Evolutionary conservation across 2,888 invertebrate species (phyloP), one percentile per base, ranked within the genome.

Genomic region (Orchesella flavescens): DNA sequence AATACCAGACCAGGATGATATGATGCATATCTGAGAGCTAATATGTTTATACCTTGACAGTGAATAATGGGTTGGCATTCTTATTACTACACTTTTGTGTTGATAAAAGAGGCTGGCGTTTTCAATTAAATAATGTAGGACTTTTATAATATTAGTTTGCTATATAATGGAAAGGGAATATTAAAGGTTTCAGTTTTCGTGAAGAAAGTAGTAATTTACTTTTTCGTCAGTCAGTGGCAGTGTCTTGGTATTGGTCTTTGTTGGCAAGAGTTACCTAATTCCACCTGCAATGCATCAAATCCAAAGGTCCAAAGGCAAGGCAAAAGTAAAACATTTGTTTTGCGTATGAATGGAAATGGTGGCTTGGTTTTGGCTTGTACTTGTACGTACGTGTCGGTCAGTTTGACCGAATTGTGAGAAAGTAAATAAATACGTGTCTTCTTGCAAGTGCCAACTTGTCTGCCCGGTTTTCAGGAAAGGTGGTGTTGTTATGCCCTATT

Each of bases 81-180:
- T 76, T 55, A 66, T 76, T 66, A 66, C 21, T 76, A 55, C 68
- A 76, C 76, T 46, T 68, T 65, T 63, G n/a, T n/a, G n/a, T n/a
- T 24, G 34, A 73, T 61, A 73, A 61, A 72, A 73, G 61, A 73
- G 61, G n/a, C 73, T 73, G 61, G 46, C 73, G 61, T 73, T 73
- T 73, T 73, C 73, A 73, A 73, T 73, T 73, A 73, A 73, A 73
- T 73, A 73, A 73, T 73, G 73, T 73, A 73, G 73, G 73, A 13
- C 73, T 61, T n/a, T n/a, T n/a, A n/a, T n/a, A n/a, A n/a, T n/a
- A n/a, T n/a, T n/a, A n/a, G n/a, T n/a, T n/a, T n/a, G n/a, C n/a
- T n/a, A n/a, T n/a, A n/a, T n/a, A n/a, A n/a, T n/a, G n/a, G n/a
- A n/a, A n/a, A n/a, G n/a, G n/a, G n/a, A n/a, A n/a, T n/a, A n/a